Percentiles rank a stretch among this genome's conserved stretches.
Conservation (phyloP, 2,888 invertebrate species). For the Mesorhabditis spiculigera region DNA sequence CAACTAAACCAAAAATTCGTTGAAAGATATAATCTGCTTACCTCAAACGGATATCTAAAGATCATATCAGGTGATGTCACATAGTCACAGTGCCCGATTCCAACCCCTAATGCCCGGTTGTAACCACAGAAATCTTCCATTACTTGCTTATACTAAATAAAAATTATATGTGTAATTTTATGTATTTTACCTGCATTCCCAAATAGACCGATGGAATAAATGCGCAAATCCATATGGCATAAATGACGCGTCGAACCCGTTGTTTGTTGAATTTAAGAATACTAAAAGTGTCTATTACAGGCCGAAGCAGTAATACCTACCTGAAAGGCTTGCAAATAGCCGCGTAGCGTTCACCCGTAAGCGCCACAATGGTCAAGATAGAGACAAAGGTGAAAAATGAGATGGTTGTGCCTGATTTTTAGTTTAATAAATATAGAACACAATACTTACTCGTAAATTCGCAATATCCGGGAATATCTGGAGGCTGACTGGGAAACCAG, state of each 20-base stretch:
- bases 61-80: constrained; percentile 28
- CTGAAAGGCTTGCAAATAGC: constrained; percentile 56
- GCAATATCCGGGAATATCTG: constrained; percentile 47
- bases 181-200: constrained; percentile 35
- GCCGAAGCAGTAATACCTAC: constrained; percentile 18
- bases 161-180: too few species aligned
- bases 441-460: constrained; percentile 39
- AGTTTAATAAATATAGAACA: background rate
- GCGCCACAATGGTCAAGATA: constrained; percentile 50
- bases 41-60: constrained; percentile 33
- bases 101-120: constrained; percentile 32
- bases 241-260: constrained; percentile 39
- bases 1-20: constrained; percentile 25
- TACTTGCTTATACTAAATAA: constrained; percentile 49
- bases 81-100: constrained; percentile 47
- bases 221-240: constrained; percentile 46
- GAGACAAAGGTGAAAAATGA: constrained; percentile 55
- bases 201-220: constrained; percentile 52
- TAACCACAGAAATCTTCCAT: constrained; percentile 50
- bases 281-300: background rate
- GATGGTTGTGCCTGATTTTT: constrained; percentile 45
- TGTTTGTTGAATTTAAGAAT: background rate
- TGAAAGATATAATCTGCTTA: background rate
- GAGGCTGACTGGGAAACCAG: constrained; percentile 42
- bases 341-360: constrained; percentile 51